A percentile compares a stretch with the other conserved stretches of the same genome.
These are phyloP conservation scores for Melopsittacus undulatus DNA, from an alignment of 2,797 vertebrate genomes.

Conservation along the genomic window DNA sequence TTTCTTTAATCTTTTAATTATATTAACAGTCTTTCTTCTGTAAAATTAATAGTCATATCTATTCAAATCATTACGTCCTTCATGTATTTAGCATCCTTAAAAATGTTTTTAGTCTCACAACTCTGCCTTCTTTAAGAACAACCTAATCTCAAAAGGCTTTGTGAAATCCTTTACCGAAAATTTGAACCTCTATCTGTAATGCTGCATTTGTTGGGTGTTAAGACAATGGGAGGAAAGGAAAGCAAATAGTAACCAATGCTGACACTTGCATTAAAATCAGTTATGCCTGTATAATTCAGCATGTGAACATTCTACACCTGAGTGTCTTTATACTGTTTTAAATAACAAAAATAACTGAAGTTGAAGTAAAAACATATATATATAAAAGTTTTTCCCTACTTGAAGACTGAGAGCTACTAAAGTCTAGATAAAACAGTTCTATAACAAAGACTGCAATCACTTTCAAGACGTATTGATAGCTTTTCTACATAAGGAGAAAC, in stretches of 20 bases:
- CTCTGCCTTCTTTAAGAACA: not conserved
- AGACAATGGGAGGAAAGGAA: not conserved
- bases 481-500: not conserved
- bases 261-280: not conserved
- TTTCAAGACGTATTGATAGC: not conserved
- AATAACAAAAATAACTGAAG: not conserved
- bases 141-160: not conserved
- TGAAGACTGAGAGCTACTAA: not conserved
- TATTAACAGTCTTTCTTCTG: not conserved
- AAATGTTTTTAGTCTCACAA: conserved; percentile 1
- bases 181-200: not conserved
- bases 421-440: not conserved
- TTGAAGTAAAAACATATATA: not conserved
- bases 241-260: not conserved
- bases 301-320: not conserved
- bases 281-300: not conserved
- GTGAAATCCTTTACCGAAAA: not conserved
- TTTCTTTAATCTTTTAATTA: conserved; percentile 48
- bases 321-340: not conserved
- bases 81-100: not conserved
- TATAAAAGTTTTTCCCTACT: not conserved
- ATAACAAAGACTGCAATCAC: not conserved
- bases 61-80: not conserved
- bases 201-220: not conserved
- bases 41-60: not conserved